Evolutionary conservation across 2,797 vertebrate species (phyloP), one percentile per base, ranked within the genome.

Genomic region (Sebastes variabilis): DNA sequence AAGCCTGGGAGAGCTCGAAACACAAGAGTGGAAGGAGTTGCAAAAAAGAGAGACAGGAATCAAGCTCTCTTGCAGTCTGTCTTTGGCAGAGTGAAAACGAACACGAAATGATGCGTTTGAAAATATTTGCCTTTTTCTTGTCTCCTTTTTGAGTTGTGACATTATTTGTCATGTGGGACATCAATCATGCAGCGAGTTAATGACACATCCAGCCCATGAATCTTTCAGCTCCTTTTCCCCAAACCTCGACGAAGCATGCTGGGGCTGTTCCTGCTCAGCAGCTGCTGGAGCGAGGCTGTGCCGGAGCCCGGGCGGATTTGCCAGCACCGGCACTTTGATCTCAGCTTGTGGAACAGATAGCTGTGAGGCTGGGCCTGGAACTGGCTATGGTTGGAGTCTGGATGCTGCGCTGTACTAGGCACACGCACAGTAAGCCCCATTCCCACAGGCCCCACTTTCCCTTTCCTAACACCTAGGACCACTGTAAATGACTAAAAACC

Each of bases 181-280:
- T 96, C 94, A 96, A 95, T 96, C 96, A 96, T 95, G 94, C 94
- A 95, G 94, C 55, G 87, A 92, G 90, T 92, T 95, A 96, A 96
- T 96, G 96, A 95, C 94, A 96, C 93, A 79, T 93, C 91, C 89
- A 92, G 90, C 88, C 91, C 89, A 94, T 96, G 95, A 96, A 96
- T 94, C 91, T 95, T 94, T 93, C 93, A 88, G 88, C 89, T 91
- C 81, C 91, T 83, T 83, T 89, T 89, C 68, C 87, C 77, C 65
- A 81, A 83, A 79, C 87, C 18, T 94, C 94, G 92, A 72, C 86
- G 89, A 82, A 88, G 72, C 77, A 93, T 94, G 88, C 82, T 93
- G 92, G 80, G 89, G 92, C 94, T 93, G 94, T 94, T 95, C 94
- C 93, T 94, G 95, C 82, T 81, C 84, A 93, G 92, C 96, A 95